These are phyloP conservation scores for Aptenodytes forsteri DNA, from an alignment of 2,113 vertebrate genomes.

Conservation along the genomic window DNA sequence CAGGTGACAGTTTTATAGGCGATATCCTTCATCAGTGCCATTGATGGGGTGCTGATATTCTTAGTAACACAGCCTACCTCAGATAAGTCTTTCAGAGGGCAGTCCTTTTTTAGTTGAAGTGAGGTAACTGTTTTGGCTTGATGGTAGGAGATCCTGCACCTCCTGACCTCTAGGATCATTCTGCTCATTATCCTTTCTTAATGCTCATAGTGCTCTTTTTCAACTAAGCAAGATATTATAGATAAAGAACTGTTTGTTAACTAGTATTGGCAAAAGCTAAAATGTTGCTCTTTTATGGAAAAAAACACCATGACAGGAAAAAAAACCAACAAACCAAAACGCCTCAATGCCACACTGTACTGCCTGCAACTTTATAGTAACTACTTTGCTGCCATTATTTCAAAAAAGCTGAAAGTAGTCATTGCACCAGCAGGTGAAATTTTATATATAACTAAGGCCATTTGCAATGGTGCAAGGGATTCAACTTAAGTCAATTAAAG, in stretches of 20 bases:
- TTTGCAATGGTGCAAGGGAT: conserved; percentile 1
- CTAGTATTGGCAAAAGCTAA: neutral
- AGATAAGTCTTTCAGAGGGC: neutral
- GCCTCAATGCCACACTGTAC: neutral
- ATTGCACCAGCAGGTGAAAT: conserved; percentile 1
- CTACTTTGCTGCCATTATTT: neutral
- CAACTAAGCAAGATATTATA: neutral
- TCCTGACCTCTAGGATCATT: neutral
- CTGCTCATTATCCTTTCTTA: neutral
- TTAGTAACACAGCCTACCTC: neutral
- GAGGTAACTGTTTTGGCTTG: neutral
- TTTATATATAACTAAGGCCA: conserved; percentile 41
- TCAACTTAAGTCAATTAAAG: conserved; percentile 40
- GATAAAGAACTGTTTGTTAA: neutral
- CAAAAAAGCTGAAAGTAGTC: conserved; percentile 3
- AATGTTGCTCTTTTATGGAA: neutral
- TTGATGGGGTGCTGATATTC: neutral
- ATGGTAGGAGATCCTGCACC: neutral
- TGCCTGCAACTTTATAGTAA: neutral
- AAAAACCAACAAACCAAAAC: neutral
- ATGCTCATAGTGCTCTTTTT: neutral
- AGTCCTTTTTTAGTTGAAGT: neutral
- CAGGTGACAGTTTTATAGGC: neutral
- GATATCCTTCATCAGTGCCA: neutral
- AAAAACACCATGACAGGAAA: neutral